A percentile compares a stretch with the other conserved stretches of the same genome.
phyloP scores from a whole-genome alignment of 92 coral and sea anemone species.

The Metridium senile region DNA sequence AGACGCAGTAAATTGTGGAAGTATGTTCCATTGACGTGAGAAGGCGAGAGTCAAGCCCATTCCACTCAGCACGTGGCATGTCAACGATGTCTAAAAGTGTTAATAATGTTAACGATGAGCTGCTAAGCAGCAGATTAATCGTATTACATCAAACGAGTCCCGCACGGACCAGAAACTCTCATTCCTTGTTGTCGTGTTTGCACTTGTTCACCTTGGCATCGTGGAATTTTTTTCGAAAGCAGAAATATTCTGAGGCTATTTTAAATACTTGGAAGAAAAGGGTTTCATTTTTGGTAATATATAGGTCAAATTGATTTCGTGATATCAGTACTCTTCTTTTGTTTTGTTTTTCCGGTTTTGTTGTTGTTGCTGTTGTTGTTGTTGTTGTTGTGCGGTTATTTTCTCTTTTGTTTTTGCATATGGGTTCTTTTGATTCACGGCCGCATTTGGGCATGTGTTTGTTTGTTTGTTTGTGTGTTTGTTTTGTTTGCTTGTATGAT shows the following conservation, averaged over 20 bases:
- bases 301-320: too few species aligned
- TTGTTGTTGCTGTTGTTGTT: too few species aligned
- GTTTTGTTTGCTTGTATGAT: too few species aligned
- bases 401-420: too few species aligned
- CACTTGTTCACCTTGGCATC: neutral
- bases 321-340: too few species aligned
- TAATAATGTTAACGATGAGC: conserved; percentile 7
- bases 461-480: too few species aligned
- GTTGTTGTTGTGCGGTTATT: too few species aligned
- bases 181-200: neutral
- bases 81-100: conserved; percentile 4
- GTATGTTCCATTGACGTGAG: neutral
- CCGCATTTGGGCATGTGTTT: too few species aligned
- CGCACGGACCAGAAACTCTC: neutral
- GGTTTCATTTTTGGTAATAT: neutral
- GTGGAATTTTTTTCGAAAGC: too few species aligned
- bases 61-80: conserved; percentile 4
- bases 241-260: too few species aligned
- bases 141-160: neutral
- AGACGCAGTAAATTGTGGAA: neutral
- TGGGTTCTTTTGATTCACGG: too few species aligned
- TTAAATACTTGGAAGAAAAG: neutral
- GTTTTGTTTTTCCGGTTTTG: too few species aligned
- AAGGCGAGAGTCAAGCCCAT: neutral
- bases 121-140: conserved; percentile 2